These are phyloP conservation scores for Dioctria rufipes DNA, from an alignment of 2,888 invertebrate genomes.

Conservation along the genomic window DNA sequence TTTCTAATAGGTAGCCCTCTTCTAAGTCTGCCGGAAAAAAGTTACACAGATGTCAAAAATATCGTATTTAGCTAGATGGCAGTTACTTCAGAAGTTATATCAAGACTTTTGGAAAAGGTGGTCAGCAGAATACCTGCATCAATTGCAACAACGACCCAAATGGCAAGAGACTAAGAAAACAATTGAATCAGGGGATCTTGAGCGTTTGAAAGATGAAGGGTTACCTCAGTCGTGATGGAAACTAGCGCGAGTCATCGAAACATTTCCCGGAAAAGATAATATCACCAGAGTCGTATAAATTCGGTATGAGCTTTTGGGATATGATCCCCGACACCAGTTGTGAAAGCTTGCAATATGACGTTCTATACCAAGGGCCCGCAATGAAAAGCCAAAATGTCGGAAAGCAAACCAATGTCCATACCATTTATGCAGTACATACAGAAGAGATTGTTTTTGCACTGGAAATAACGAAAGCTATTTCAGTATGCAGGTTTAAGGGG, in stretches of 20 bases:
- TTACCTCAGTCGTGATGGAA: background rate
- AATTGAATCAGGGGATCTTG: background rate
- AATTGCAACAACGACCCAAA: background rate
- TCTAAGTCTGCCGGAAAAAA: background rate
- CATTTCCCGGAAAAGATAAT: background rate
- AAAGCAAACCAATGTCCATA: background rate
- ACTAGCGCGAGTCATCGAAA: background rate
- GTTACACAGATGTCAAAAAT: background rate
- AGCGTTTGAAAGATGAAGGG: too few species aligned
- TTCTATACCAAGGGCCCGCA: background rate
- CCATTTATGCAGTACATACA: background rate
- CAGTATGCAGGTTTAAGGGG: conserved; percentile 9
- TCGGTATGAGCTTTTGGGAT: background rate
- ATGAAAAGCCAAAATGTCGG: conserved; percentile 2
- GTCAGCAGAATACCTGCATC: background rate
- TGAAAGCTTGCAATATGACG: background rate
- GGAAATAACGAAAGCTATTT: background rate
- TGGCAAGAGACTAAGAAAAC: too few species aligned
- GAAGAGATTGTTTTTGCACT: background rate
- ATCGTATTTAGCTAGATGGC: background rate
- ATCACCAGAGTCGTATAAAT: background rate
- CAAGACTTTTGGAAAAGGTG: background rate
- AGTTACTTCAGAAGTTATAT: background rate
- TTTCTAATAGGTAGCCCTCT: background rate
- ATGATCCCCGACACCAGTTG: conserved; percentile 2